Base-by-base conservation (phyloP, 2,113 vertebrate species). In the Labrus mixtus region DNA sequence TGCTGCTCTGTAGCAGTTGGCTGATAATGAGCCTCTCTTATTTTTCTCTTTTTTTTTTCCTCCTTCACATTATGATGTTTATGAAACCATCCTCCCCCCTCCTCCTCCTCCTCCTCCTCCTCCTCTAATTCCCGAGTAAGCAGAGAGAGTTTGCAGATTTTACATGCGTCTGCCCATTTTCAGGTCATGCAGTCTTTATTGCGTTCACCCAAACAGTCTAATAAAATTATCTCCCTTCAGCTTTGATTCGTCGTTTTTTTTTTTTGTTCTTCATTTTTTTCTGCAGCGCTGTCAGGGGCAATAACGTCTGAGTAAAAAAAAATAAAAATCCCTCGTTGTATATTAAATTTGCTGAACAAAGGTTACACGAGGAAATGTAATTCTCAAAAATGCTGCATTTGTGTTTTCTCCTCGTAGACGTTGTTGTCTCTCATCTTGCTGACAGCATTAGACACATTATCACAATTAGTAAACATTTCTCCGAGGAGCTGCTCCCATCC, bases 261-360 rank as follows among this genome's bases (percentile, higher is more conserved):
- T 5, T 23, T 54, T 9, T n/a, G n/a, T n/a, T 15, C 11, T 56
- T 12, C 6, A 33, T 15, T 25, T 55, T 56, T 69, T 70, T 20
- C 37, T 54, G 80, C 67, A 37, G 46, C 53, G 54, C 67, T 81
- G 79, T 89, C 83, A 57, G 55, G 48, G 39, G 29, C 71, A 76
- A 85, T 83, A 64, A 79, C 0, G 9, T 81, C 65, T 36, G 50
- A 6, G 2, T 3, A 29, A 29, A 29, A 29, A 33, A 33, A 33
- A 33, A 55, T n/a, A 20, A 25, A 68, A 43, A 48, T n/a, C 63
- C 46, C 37, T 15, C 0, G 2, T 57, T 10, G 11, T 29, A 23
- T 79, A 71, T 69, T 15, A 62, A 25, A 87, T 79, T 54, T 81
- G 84, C 85, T 86, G 76, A 81, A 82, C 76, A 77, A 82, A 86